Percentiles rank a stretch among this genome's conserved stretches.
phyloP scores from a whole-genome alignment of 2,113 vertebrate species.

The Pelmatolapia mariae region DNA sequence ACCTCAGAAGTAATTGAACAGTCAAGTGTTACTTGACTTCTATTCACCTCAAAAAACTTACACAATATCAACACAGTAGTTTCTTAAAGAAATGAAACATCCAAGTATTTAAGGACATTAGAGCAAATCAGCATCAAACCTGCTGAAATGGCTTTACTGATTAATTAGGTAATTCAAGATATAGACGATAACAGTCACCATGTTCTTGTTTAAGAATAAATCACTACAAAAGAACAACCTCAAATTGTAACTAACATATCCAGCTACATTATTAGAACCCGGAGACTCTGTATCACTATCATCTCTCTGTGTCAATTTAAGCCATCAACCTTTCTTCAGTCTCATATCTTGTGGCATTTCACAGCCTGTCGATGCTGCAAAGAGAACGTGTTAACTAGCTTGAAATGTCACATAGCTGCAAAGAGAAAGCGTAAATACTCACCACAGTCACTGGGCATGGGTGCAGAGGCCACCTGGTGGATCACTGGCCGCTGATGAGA shows the following conservation, averaged over 20 bases:
- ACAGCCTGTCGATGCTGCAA: not conserved
- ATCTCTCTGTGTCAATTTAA: not conserved
- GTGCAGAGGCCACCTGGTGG: slow-evolving; percentile 90
- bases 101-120: not conserved
- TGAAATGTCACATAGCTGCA: not conserved
- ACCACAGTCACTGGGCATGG: slow-evolving; percentile 94
- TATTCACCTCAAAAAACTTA: not conserved
- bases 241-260: not conserved
- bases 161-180: not conserved
- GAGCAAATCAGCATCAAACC: not conserved
- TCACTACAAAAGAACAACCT: not conserved
- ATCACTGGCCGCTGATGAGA: slow-evolving; percentile 69
- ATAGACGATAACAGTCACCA: not conserved
- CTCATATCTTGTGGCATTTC: not conserved
- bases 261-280: not conserved
- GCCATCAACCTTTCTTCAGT: not conserved
- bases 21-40: not conserved
- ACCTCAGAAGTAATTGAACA: not conserved
- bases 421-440: slow-evolving; percentile 29
- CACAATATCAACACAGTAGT: not conserved
- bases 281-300: not conserved
- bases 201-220: not conserved
- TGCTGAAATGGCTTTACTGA: not conserved
- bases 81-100: not conserved
- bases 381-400: not conserved